Percentiles rank a stretch among this genome's conserved stretches.
Conservation (phyloP, 2,888 invertebrate species). For the Rhagonycha fulva region DNA sequence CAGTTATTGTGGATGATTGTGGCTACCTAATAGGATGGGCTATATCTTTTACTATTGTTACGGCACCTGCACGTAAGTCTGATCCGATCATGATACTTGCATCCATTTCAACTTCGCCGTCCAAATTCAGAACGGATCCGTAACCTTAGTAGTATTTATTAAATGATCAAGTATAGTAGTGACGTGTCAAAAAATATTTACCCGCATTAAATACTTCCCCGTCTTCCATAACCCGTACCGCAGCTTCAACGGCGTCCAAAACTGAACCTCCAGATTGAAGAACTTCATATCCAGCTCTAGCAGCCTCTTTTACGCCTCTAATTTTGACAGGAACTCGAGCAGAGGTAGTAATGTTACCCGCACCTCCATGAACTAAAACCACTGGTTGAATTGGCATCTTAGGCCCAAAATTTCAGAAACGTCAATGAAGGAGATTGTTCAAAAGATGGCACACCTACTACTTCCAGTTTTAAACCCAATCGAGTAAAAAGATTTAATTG, state of each 20-base stretch:
- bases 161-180: background rate
- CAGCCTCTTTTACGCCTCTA: slow-evolving; percentile 68
- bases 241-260: slow-evolving; percentile 79
- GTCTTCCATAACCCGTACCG: slow-evolving; percentile 76
- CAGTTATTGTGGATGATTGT: background rate
- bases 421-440: too few relatives aligned
- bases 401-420: background rate
- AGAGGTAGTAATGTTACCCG: slow-evolving; percentile 75
- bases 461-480: too few relatives aligned
- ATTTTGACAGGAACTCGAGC: slow-evolving; percentile 66
- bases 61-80: slow-evolving; percentile 70
- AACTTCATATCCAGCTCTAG: slow-evolving; percentile 63
- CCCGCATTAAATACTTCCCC: slow-evolving; percentile 84
- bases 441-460: too few relatives aligned
- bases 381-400: slow-evolving; percentile 61
- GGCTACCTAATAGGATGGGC: slow-evolving; percentile 68
- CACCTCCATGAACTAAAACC: slow-evolving; percentile 80
- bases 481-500: too few relatives aligned
- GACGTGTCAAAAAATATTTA: slow-evolving; percentile 46
- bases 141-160: slow-evolving; percentile 58
- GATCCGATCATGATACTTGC: slow-evolving; percentile 81
- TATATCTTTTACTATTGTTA: slow-evolving; percentile 76
- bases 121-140: slow-evolving; percentile 77
- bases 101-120: slow-evolving; percentile 84
- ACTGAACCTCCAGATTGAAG: slow-evolving; percentile 62